Evolutionary conservation across 2,888 invertebrate species (phyloP), one percentile per base, ranked within the genome.

Genomic region (Trichopoda pennipes): DNA sequence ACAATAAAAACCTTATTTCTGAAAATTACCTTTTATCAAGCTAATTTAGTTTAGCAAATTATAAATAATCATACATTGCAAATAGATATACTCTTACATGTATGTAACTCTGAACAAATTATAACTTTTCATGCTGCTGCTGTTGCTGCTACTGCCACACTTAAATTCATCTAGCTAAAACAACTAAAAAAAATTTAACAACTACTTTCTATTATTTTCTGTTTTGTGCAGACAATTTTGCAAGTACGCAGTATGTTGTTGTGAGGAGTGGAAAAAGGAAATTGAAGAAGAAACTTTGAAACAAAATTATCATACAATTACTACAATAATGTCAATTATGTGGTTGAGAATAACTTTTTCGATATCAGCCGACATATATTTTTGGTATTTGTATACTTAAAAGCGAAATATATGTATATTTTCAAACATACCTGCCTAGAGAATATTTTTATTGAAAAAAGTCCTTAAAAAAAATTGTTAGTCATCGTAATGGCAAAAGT

Each of bases 1-100:
- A 55, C 16, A 38, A 23, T 44, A 44, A 44, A 61, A 32, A 3
- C 7, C 16, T 35, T 4, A 19, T 35, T 12, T 47, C 10, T 17
- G 23, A 58, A 81, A 81, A 74, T 81, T 78, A 74, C 74, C 81
- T 81, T 70, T 74, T 78, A 70, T 64, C 74, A 74, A 81, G 60
- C 81, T 78, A 78, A 81, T 81, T 81, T 78, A 78, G 81, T 81
- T 78, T 78, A 70, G 66, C 70, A 81, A 81, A 78, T 81, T 81
- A 74, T 60, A 12, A 23, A 49, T 19, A 56, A 35, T 66, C 38
- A 17, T 58, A 51, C 56, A 10, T 21, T 23, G 23, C 21, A 66
- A 44, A 32, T 28, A 0, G n/a, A n/a, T n/a, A n/a, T n/a, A n/a
- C n/a, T n/a, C n/a, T n/a, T n/a, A n/a, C n/a, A n/a, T n/a, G n/a